Evolutionary conservation across 2,113 vertebrate genomes (phyloP), one percentile per base, ranked within the genome.

Genomic region (Benitochromis conjunctus): DNA sequence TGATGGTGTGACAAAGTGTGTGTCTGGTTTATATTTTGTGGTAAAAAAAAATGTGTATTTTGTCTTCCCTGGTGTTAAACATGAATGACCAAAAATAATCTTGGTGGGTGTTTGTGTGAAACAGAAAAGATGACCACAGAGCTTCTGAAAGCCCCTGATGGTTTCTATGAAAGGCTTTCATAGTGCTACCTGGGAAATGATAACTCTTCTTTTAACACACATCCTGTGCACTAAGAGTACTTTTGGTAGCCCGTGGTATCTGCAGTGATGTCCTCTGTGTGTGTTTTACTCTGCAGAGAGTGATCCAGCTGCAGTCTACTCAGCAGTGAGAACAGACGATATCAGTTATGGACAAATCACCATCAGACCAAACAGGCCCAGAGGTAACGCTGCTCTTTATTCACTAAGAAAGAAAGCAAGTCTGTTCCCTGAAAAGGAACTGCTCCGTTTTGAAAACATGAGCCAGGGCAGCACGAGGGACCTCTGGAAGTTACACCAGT

Each of bases 101-200:
- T 4, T 5, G 34, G 48, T 53, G 51, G 53, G 0, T n/a, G 51
- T 53, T 53, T 0, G 10, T 21, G 9, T 12, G n/a, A 56, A 56
- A 21, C n/a, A 56, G 2, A 10, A 56, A 56, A 56, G 11, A 13
- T 24, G 55, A 4, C 21, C 21, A 13, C 55, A 26, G 21, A 54
- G 51, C 0, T 36, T 54, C 55, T 56, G 55, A 56, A 13, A 26
- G 6, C 55, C 0, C 0, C 55, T 7, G 21, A 2, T 11, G 13
- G 55, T 56, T 56, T 13, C 55, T 26, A 1, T 24, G 55, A 56
- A 56, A 56, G 0, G 11, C 0, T 4, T 56, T 56, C 0, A 7
- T 13, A 24, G 3, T 4, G 0, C 3, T 56, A 1, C 11, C 0
- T 13, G 2, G 21, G 21, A 56, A 56, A 56, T 56, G 21, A 26